Evolutionary conservation across 2,113 vertebrate genomes (phyloP).

Genomic region (Arvicanthis niloticus): DNA sequence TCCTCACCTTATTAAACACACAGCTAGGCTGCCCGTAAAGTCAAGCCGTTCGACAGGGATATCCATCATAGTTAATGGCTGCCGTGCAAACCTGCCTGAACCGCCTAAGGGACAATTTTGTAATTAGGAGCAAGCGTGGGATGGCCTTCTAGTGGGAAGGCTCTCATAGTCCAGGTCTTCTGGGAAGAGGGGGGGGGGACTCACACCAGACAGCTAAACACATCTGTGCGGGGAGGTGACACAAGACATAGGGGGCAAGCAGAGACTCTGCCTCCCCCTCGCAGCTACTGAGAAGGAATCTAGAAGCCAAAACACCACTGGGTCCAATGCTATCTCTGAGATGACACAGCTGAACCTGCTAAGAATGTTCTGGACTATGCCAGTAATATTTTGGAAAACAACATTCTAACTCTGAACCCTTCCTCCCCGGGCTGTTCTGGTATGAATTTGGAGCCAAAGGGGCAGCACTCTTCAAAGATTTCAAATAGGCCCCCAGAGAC

Average conservation of each 20-base stretch:
- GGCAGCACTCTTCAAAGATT: background rate
- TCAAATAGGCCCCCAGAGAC: background rate
- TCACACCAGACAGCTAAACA: accelerated
- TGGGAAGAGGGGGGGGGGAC: background rate
- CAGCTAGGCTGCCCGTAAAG: background rate
- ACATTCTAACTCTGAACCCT: background rate
- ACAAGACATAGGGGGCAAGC: accelerated
- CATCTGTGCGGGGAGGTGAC: no score
- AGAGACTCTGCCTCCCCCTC: accelerated
- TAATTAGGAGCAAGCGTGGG: background rate
- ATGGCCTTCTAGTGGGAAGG: background rate
- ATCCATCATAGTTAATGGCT: slow-evolving; percentile 37
- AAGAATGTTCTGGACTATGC: background rate
- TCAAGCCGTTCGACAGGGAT: background rate
- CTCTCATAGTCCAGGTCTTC: background rate
- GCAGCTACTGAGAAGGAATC: background rate
- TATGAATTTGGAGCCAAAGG: background rate
- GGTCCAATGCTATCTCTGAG: background rate
- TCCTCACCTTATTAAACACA: slow-evolving; percentile 40
- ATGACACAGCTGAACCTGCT: background rate
- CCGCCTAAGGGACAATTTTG: background rate
- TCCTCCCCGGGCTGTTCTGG: background rate
- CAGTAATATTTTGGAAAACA: background rate
- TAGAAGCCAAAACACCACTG: background rate
- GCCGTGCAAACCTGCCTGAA: background rate